A percentile compares a stretch with the other conserved stretches of the same genome.
Evolutionary conservation across 2,797 vertebrate species (phyloP).

Genomic region (Alcedo quadribrachys): DNA sequence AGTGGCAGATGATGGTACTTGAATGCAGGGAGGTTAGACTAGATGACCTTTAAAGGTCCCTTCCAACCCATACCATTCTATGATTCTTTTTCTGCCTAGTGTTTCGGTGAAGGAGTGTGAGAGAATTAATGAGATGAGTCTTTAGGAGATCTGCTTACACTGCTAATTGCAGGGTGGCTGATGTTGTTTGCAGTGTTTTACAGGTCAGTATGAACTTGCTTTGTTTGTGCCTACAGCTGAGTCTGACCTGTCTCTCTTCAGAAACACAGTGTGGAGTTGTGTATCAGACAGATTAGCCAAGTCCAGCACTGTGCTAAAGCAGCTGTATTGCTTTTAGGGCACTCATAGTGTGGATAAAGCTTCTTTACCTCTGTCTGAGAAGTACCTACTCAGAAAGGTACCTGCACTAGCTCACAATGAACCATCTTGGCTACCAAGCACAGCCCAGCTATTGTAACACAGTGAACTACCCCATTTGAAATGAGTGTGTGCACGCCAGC

Average conservation of each 20-base stretch:
- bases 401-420: not conserved
- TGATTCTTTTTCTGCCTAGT: not conserved
- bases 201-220: not conserved
- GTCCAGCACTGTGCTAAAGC: not conserved
- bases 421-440: not conserved
- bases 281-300: not conserved
- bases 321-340: not conserved
- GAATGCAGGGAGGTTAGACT: not conserved
- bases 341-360: fast-evolving
- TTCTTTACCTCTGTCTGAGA: not conserved
- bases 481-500: fast-evolving
- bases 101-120: not conserved
- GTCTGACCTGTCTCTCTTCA: not conserved
- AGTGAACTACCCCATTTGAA: not conserved
- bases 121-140: not conserved
- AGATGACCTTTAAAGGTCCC: not conserved
- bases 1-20: not conserved
- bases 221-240: not conserved
- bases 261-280: not conserved
- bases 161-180: not conserved
- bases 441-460: not conserved
- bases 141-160: not conserved
- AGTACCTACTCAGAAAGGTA: not conserved
- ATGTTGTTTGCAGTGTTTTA: not conserved
- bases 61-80: not conserved